Base-by-base conservation (phyloP, 2,888 invertebrate species). In the Habrosyne pyritoides region DNA sequence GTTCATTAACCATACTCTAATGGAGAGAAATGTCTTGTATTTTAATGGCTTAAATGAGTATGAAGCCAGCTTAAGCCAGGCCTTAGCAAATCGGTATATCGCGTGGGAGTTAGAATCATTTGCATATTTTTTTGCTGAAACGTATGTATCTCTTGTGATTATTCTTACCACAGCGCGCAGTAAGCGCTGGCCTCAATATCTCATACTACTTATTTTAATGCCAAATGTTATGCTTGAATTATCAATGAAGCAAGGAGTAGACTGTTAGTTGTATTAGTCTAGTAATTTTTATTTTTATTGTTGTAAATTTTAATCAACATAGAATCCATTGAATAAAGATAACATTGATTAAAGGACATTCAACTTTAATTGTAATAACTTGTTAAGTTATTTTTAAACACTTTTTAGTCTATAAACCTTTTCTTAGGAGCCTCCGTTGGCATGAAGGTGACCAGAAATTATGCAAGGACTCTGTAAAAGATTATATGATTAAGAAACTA, bases 51-150 rank as follows among this genome's bases (percentile, higher is more conserved):
- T n/a, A n/a, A n/a, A 63, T 70, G 63, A 65, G 66, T 66, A 55
- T 55, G 62, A 62, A 22, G 18, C 7, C 55, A 36, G 26, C 60
- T 51, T 54, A 57, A 66, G 61, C 63, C 59, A 28, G 61, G 60
- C 57, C 58, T 66, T 61, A 58, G 55, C 22, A 52, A 42, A 51
- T 21, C 50, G 47, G 36, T 60, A 57, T 57, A 57, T 76, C 69
- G 85, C 77, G 83, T 84, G 79, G 80, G 83, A 77, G 76, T 73
- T 58, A 55, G 59, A 52, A 65, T 75, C 72, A 83, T 84, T 83
- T 77, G 56, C 83, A 84, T 84, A 81, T 79, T 81, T 81, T 83
- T 81, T 50, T 14, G 18, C 42, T 80, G 60, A 69, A 64, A 36
- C 56, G 54, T 72, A n/a, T 55, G 68, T 61, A 56, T 64, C 63